Evolutionary conservation across 2,888 invertebrate species (phyloP), one percentile per base, ranked within the genome.

Genomic region (Thecocarcelia acutangulata): DNA sequence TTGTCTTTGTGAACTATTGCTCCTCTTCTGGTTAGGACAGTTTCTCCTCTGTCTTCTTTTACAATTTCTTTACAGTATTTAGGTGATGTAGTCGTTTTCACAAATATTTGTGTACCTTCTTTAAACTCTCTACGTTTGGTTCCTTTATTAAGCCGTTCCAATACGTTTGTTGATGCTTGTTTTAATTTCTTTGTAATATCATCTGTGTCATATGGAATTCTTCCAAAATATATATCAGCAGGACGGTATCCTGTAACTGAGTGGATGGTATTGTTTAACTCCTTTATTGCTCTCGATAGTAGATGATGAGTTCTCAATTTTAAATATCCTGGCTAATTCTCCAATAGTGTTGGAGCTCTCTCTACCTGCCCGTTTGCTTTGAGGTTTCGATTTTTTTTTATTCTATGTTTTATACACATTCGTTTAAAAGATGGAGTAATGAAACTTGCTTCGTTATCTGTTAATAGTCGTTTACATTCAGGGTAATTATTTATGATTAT

Each of bases 351-450:
- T 44, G 44, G n/a, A 9, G 44, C 44, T 33, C 33, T 33, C 9
- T 33, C 33, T 33, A 33, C 33, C 8, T 33, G 33, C 1, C 33
- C 6, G 33, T 8, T 33, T 8, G 33, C 33, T 9, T 33, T 33
- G 8, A 11, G 3, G n/a, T 12, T 24, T 52, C 28, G 6, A n/a
- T 28, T 28, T n/a, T 52, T 33, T n/a, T 24, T 3, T 21, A 52
- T 24, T 9, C 52, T 11, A 52, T 52, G 21, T 28, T 28, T 52
- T 52, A 52, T 52, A n/a, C 52, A 52, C 52, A 52, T 28, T 52
- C 28, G 52, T 52, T 52, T 52, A 11, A 52, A 52, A 17, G 15
- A 15, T 19, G 48, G 48, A 8, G 48, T 17, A 9, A 48, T 2
- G 28, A 12, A 52, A 52, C 52, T 52, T 48, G 19, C 48, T 17